A percentile compares a stretch with the other conserved stretches of the same genome.
Conservation (phyloP, 2,797 vertebrate species). For the Pangasius krempfi region DNA sequence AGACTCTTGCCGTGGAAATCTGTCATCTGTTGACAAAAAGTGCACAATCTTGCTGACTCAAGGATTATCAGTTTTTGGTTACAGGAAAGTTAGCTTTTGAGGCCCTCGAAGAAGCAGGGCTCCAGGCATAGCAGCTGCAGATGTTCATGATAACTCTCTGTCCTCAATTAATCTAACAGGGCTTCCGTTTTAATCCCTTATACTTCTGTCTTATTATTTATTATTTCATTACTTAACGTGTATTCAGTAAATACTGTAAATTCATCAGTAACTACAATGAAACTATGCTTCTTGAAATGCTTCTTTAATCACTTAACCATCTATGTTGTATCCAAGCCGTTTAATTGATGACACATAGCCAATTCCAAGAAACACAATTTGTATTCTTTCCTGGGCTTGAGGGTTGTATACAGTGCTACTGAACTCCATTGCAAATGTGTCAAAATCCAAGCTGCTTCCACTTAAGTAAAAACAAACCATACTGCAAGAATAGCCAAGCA, state of each 20-base stretch:
- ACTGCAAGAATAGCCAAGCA: not conserved
- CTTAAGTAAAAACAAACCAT: not conserved
- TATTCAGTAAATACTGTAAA: not conserved
- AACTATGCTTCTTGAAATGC: conserved; percentile 2
- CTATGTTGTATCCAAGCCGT: not conserved
- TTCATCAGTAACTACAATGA: not conserved
- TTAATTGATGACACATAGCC: not conserved
- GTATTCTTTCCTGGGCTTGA: not conserved
- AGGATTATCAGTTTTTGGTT: not conserved
- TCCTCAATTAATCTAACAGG: not conserved
- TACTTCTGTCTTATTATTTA: not conserved
- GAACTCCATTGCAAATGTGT: not conserved
- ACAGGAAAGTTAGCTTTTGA: conserved; percentile 11
- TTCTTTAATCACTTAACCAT: not conserved
- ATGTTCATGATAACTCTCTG: not conserved
- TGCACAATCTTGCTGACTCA: conserved; percentile 6
- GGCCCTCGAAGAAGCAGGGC: not conserved
- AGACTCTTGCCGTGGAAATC: not conserved
- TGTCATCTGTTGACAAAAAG: not conserved
- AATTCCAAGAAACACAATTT: not conserved
- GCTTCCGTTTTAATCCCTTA: not conserved
- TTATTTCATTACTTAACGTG: not conserved
- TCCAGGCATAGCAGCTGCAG: not conserved
- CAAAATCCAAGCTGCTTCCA: not conserved
- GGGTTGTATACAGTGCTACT: not conserved